Evolutionary conservation across 2,113 vertebrate genomes (phyloP), one percentile per base, ranked within the genome.

Genomic region (Neopipo cinnamomea): DNA sequence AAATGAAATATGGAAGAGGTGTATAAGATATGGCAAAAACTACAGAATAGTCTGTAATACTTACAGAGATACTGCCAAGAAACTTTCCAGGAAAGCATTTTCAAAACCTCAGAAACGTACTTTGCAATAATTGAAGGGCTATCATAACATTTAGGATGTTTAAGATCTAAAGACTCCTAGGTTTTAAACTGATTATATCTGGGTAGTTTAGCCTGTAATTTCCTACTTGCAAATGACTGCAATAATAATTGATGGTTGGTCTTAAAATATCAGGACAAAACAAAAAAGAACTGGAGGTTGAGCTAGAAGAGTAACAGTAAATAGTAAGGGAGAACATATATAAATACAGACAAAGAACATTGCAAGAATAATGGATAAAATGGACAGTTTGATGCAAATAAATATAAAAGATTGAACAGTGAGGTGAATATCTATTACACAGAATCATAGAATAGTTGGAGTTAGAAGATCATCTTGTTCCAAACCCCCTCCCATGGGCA

Each of bases 281-380:
- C 23, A 46, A 28, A 92, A 30, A 37, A 76, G 25, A 89, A 15
- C 17, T 65, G 23, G 50, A 88, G 14, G 31, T 19, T 96, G 63
- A 52, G 27, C 56, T 49, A 85, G 70, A 85, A 90, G 21, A 15
- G 18, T 49, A 89, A 95, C 35, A 87, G 19, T 52, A 93, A 97
- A 89, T 47, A 84, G 73, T 39, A 85, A 20, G 41, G 20, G n/a
- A 94, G 86, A 81, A 90, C n/a, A 61, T 39, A 88, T 79, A 74
- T 37, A 88, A 93, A 86, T 61, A 63, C 33, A 65, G 63, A 12
- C n/a, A 76, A 82, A 90, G 35, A 91, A 58, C 23, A 18, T 11
- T 72, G 17, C 17, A 82, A 88, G 61, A 94, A 77, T 85, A 97
- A 83, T 59, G 19, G 80, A n/a, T 91, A 56, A 83, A 95, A 96